Base-by-base conservation (phyloP, 2,113 vertebrate species). In the Aptenodytes forsteri region DNA sequence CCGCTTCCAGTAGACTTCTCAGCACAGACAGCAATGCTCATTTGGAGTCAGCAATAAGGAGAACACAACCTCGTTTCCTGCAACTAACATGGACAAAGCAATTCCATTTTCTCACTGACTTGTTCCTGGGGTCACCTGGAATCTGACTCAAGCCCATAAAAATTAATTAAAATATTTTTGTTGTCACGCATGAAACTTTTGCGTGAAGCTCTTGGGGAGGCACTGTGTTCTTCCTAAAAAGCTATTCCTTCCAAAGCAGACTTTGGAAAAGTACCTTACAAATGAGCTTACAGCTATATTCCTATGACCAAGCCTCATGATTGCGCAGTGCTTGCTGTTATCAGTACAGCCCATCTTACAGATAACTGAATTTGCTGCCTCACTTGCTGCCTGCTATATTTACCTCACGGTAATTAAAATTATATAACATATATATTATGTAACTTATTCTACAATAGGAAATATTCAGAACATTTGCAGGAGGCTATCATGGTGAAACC, bases 351-450 rank as follows among this genome's bases (percentile, higher is more conserved):
- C 77, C 77, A 85, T 82, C 91, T 81, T 16, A 87, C 38, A 84
- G 94, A 94, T 67, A 95, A 79, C 95, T 36, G 47, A 78, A 67
- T 64, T 89, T 55, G 52, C 85, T 91, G 59, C 66, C 58, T 72
- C 46, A 16, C 42, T 72, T 23, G 32, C 90, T 83, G 93, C 61
- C 70, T 87, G 76, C 94, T 92, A 25, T 54, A 91, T 91, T 95
- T 92, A 87, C 90, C 70, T 82, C 40, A 2, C 6, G 0, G 86
- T 79, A 87, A 97, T 96, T 91, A 96, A 91, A 92, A 93, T 96
- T 96, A 94, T 91, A 72, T 94, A 97, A 96, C 83, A 34, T 27
- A 55, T 8, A 7, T 13, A 54, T 97, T 96, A 95, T 65, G 64
- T 77, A 97, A 96, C 79, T 34, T 81, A 67, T 50, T 32, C 56